Conservation (phyloP, 2,113 vertebrate species). For the Aptenodytes patagonicus region DNA sequence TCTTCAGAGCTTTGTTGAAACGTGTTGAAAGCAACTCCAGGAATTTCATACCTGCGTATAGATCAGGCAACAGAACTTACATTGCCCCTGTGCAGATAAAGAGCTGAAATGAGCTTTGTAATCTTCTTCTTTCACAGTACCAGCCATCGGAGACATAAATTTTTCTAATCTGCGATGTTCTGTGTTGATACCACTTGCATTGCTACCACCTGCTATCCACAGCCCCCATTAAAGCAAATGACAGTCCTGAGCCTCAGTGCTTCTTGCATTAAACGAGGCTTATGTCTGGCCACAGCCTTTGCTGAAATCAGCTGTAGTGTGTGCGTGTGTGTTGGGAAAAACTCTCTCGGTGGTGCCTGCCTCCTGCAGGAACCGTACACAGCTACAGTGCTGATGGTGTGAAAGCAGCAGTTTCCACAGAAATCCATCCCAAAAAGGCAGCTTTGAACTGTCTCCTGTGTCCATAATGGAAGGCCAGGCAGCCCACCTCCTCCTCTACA, state of each 20-base stretch:
- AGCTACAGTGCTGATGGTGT: neutral
- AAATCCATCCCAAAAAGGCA: neutral
- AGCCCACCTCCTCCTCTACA: rapidly evolving
- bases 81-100: neutral
- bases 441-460: neutral
- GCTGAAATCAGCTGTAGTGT: neutral
- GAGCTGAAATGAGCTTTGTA: neutral
- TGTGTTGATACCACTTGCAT: neutral
- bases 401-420: neutral
- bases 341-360: neutral
- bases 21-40: neutral
- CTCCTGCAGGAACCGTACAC: neutral
- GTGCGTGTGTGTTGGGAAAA: neutral
- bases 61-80: neutral
- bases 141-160: neutral
- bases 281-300: neutral
- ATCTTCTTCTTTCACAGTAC: neutral
- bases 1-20: neutral
- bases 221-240: neutral
- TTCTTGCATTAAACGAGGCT: rapidly evolving
- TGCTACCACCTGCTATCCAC: neutral
- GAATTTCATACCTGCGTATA: neutral
- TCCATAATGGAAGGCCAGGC: rapidly evolving
- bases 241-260: neutral
- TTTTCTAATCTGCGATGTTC: neutral